Evolutionary conservation across 2,888 invertebrate genomes (phyloP).

Genomic region (Leptura quadrifasciata): DNA sequence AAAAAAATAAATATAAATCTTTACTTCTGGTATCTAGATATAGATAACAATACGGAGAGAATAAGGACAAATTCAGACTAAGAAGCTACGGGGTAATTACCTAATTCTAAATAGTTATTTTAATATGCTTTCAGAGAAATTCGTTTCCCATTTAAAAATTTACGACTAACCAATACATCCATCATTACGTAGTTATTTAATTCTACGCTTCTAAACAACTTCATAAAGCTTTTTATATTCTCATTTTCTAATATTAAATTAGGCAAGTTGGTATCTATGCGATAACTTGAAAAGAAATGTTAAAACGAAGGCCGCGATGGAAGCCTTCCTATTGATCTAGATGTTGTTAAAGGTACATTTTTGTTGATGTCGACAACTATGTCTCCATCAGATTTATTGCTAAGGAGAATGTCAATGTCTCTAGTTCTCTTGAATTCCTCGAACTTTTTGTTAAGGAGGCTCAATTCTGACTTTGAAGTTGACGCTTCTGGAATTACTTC

Average conservation of each 20-base stretch:
- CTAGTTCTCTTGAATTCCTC: constrained; percentile 77
- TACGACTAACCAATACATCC: constrained; percentile 15
- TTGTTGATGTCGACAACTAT: constrained; percentile 43
- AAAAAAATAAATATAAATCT: neutral
- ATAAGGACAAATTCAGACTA: neutral
- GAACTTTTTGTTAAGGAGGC: constrained; percentile 75
- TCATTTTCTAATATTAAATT: constrained; percentile 18
- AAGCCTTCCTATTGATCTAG: constrained; percentile 64
- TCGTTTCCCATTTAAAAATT: neutral
- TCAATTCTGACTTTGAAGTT: constrained; percentile 75
- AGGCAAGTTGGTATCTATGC: constrained; percentile 16
- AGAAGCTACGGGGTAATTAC: neutral
- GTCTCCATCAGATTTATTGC: constrained; percentile 54
- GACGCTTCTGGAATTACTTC: constrained; percentile 70
- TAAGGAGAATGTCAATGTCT: constrained; percentile 62
- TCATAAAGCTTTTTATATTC: neutral
- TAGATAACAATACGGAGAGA: neutral
- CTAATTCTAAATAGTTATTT: neutral
- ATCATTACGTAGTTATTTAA: neutral
- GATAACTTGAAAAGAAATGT: constrained; percentile 36
- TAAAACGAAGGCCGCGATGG: constrained; percentile 70
- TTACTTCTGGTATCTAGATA: neutral
- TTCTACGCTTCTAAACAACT: neutral
- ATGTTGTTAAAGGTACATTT: constrained; percentile 56
- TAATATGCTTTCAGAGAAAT: neutral